Conservation (phyloP, 2,888 invertebrate species). For the Terebella lapidaria region DNA sequence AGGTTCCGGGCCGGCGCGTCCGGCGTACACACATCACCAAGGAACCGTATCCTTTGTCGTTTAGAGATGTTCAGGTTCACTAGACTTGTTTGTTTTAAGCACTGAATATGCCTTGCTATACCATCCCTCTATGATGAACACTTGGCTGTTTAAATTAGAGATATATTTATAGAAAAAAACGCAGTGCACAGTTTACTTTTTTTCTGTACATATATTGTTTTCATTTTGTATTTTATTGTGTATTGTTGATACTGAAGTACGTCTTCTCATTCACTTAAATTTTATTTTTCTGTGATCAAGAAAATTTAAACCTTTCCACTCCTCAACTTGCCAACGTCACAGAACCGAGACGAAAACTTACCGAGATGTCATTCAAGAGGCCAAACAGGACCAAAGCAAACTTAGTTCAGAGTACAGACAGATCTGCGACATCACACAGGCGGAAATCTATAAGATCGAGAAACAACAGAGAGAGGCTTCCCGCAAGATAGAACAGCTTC, state of each 20-base stretch:
- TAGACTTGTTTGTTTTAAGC: not conserved
- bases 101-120: too few relatives aligned
- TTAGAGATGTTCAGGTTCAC: not conserved
- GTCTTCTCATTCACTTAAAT: not conserved
- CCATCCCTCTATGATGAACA: too few relatives aligned
- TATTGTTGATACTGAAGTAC: not conserved
- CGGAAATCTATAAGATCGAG: not conserved
- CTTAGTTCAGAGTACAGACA: not conserved
- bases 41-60: slow-evolving; percentile 1
- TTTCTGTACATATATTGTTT: too few relatives aligned
- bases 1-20: not conserved
- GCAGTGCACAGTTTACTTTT: not conserved
- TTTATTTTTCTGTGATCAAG: too few relatives aligned
- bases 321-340: not conserved
- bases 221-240: too few relatives aligned
- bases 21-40: not conserved
- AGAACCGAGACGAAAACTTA: not conserved
- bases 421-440: not conserved
- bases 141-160: too few relatives aligned
- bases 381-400: not conserved
- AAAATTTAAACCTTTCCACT: too few relatives aligned
- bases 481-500: not conserved
- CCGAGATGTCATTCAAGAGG: not conserved
- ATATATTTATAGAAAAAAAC: too few relatives aligned
- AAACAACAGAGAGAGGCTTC: not conserved